Evolutionary conservation across 2,113 vertebrate genomes (phyloP).

Genomic region (Naja naja): DNA sequence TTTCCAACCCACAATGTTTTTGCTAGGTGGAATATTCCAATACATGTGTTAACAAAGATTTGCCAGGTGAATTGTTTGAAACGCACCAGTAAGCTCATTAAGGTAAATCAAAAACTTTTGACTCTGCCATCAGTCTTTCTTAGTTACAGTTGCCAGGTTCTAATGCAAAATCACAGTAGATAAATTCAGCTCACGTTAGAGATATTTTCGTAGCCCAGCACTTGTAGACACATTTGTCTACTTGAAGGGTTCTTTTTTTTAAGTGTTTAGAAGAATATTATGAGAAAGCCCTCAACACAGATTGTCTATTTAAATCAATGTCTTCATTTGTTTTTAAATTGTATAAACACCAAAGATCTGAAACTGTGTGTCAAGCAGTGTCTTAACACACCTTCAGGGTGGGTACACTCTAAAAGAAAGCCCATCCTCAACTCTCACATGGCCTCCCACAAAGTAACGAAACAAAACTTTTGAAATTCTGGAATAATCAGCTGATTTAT

Average conservation of each 20-base stretch:
- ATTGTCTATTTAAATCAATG: slow-evolving; percentile 19
- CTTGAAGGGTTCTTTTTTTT: slow-evolving; percentile 25
- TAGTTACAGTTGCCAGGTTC: slow-evolving; percentile 40
- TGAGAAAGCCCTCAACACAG: accelerated
- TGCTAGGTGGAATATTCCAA: slow-evolving; percentile 30
- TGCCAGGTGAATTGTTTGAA: slow-evolving; percentile 36
- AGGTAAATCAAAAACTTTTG: slow-evolving; percentile 41
- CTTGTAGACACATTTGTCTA: slow-evolving; percentile 40
- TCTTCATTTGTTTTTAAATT: neutral
- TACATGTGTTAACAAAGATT: neutral
- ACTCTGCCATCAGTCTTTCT: slow-evolving; percentile 52
- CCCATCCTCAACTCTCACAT: neutral
- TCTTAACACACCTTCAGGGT: neutral
- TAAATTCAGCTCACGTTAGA: slow-evolving; percentile 40
- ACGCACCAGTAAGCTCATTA: slow-evolving; percentile 36
- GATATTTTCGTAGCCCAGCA: slow-evolving; percentile 41
- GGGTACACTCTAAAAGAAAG: neutral
- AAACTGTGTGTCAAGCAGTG: neutral
- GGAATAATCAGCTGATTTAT: neutral
- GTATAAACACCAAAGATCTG: neutral
- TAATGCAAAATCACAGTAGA: slow-evolving; percentile 36
- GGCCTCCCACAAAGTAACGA: neutral
- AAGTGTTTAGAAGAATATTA: neutral
- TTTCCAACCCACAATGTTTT: slow-evolving; percentile 20
- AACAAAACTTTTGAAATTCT: neutral